phyloP scores from a whole-genome alignment of 2,113 vertebrate genomes.

The Puffinus mauretanicus region DNA sequence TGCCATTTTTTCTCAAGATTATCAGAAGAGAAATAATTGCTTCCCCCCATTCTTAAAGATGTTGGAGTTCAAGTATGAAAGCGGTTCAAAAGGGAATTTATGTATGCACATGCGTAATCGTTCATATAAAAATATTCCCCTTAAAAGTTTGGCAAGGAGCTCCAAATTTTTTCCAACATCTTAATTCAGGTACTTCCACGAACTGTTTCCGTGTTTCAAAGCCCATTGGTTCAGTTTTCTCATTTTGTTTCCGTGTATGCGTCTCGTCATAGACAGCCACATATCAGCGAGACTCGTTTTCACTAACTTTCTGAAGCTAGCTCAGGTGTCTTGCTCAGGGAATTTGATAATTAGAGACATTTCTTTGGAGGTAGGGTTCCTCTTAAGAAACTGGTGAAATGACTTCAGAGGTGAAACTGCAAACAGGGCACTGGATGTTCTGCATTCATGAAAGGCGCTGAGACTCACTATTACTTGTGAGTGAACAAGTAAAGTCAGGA shows the following conservation, averaged over 20 bases:
- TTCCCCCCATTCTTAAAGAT: not conserved
- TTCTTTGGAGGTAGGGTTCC: not conserved
- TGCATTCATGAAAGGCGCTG: not conserved
- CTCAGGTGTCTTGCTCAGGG: not conserved
- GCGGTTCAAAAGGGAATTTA: not conserved
- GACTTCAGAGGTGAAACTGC: not conserved
- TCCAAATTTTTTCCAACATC: not conserved
- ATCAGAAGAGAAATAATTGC: conserved; percentile 19
- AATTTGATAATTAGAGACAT: not conserved
- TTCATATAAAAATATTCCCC: not conserved
- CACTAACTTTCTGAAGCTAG: not conserved
- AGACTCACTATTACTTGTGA: not conserved
- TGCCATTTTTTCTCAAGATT: conserved; percentile 29
- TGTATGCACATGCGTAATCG: not conserved
- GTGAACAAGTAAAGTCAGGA: not conserved
- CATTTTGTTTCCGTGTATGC: not conserved
- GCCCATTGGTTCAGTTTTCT: not conserved
- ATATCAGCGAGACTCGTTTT: not conserved
- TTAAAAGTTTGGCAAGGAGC: not conserved
- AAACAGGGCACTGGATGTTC: not conserved
- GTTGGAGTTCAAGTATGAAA: conserved; percentile 16
- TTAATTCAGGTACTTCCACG: not conserved
- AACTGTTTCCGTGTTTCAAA: not conserved
- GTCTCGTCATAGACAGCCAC: not conserved
- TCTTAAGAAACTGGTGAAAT: not conserved